Conservation (phyloP, 2,113 vertebrate genomes). For the Chunga burmeisteri region DNA sequence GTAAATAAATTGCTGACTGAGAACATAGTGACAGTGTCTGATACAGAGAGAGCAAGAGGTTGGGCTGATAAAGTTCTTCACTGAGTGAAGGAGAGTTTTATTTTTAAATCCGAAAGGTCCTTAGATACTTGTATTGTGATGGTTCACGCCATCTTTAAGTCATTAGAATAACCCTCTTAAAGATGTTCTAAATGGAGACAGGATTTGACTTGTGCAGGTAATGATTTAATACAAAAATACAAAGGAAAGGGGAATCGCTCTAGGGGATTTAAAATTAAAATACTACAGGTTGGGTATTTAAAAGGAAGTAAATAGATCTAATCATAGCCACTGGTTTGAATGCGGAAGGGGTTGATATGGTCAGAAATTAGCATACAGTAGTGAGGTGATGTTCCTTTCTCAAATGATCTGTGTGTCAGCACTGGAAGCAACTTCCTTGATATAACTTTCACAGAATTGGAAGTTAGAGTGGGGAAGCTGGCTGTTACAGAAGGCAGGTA, state of each 20-base stretch:
- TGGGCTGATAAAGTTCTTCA: not conserved
- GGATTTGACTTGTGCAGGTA: conserved; percentile 49
- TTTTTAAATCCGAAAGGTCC: not conserved
- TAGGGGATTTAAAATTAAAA: not conserved
- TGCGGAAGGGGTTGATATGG: not conserved
- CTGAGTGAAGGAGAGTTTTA: not conserved
- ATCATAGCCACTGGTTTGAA: not conserved
- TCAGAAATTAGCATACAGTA: not conserved
- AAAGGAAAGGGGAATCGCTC: not conserved
- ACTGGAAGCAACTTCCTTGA: not conserved
- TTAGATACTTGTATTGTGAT: not conserved
- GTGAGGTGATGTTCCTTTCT: not conserved
- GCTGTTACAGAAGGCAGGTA: not conserved
- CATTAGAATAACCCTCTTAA: conserved; percentile 60
- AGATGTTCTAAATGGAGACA: conserved; percentile 39
- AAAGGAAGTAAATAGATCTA: not conserved
- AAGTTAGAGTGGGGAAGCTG: not conserved
- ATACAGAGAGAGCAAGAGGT: not conserved
- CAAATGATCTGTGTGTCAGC: not conserved
- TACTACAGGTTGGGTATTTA: not conserved
- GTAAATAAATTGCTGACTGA: not conserved
- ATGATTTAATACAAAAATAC: conserved; percentile 29
- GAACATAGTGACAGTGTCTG: not conserved
- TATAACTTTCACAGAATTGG: not conserved
- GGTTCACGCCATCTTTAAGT: conserved; percentile 22